These are phyloP conservation scores for Pollachius pollachius DNA, from an alignment of 2,113 vertebrate genomes.

Conservation along the genomic window DNA sequence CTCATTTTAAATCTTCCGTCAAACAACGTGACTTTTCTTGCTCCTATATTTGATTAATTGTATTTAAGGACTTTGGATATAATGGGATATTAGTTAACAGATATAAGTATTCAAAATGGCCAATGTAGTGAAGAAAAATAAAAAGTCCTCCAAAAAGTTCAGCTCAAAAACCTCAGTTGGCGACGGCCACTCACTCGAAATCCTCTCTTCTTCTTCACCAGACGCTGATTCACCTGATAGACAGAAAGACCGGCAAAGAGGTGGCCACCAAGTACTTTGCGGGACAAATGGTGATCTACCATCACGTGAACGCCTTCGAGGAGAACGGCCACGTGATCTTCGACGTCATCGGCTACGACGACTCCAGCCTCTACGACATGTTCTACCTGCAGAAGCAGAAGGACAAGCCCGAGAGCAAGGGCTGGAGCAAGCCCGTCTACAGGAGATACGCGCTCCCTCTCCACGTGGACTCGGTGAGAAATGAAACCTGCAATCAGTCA, in stretches of 20 bases:
- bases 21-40: too few species aligned
- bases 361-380: slow-evolving; percentile 84
- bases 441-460: slow-evolving; percentile 85
- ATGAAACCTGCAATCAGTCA: background rate
- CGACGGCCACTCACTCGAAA: too few species aligned
- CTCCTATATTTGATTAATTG: too few species aligned
- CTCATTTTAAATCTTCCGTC: too few species aligned
- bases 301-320: slow-evolving; percentile 92
- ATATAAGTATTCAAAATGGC: too few species aligned
- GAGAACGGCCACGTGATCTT: slow-evolving; percentile 84
- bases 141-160: too few species aligned
- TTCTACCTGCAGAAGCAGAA: slow-evolving; percentile 85
- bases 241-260: slow-evolving; percentile 82
- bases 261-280: slow-evolving; percentile 78
- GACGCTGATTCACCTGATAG: slow-evolving; percentile 90
- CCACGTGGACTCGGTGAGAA: slow-evolving; percentile 75
- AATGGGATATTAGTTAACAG: too few species aligned
- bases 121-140: too few species aligned
- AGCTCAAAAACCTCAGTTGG: too few species aligned
- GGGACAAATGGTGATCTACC: slow-evolving; percentile 81
- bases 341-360: slow-evolving; percentile 82
- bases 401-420: slow-evolving; percentile 11
- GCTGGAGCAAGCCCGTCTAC: slow-evolving; percentile 67
- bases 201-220: slow-evolving; percentile 45
- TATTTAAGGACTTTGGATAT: background rate